phyloP scores from a whole-genome alignment of 2,113 vertebrate genomes.

The Pao palembangensis region DNA sequence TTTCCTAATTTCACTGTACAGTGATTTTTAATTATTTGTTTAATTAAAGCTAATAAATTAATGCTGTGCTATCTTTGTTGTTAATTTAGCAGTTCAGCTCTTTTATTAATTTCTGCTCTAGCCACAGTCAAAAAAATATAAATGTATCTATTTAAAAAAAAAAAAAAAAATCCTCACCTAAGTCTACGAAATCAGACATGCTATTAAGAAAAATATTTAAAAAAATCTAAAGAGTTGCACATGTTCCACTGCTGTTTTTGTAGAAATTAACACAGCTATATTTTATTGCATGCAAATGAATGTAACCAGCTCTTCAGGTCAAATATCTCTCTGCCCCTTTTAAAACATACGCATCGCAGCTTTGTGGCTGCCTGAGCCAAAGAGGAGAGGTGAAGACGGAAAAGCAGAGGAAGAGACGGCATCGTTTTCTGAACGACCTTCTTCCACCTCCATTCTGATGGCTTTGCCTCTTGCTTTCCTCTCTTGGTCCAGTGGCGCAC shows the following conservation, averaged over 20 bases:
- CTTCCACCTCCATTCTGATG: slow-evolving; percentile 47
- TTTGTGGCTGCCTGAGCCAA: slow-evolving; percentile 43
- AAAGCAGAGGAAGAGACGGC: slow-evolving; percentile 9
- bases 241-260: too few species aligned
- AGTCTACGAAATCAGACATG: not conserved
- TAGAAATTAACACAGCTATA: too few species aligned
- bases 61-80: slow-evolving; percentile 40
- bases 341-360: slow-evolving; percentile 53
- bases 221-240: too few species aligned
- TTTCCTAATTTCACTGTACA: slow-evolving; percentile 73
- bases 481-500: slow-evolving; percentile 57
- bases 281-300: slow-evolving; percentile 34
- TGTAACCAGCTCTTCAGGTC: slow-evolving; percentile 43
- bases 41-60: slow-evolving; percentile 68
- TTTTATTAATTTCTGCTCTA: slow-evolving; percentile 11
- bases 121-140: too few species aligned
- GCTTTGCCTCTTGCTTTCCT: slow-evolving; percentile 33
- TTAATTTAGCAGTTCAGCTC: slow-evolving; percentile 34
- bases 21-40: slow-evolving; percentile 71
- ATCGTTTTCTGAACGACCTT: slow-evolving; percentile 38
- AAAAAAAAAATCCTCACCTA: not conserved
- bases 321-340: slow-evolving; percentile 54
- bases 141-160: not conserved
- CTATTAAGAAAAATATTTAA: too few species aligned
- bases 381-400: slow-evolving; percentile 24